These are phyloP conservation scores for Drosophila macrospina DNA, from an alignment of 2,888 invertebrate genomes.

Conservation along the genomic window DNA sequence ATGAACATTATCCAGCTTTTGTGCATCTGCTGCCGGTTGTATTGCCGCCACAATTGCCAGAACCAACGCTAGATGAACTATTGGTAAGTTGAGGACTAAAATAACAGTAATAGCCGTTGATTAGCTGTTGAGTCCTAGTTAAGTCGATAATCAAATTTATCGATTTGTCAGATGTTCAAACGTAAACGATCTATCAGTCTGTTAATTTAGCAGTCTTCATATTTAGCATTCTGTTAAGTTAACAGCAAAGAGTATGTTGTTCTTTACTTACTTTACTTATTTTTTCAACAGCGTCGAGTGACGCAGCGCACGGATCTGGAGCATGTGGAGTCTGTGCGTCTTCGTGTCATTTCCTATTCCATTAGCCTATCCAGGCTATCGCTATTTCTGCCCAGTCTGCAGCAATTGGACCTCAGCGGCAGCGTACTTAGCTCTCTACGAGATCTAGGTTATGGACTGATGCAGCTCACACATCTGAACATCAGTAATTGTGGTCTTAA, in stretches of 20 bases:
- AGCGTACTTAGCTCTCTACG: constrained; percentile 89
- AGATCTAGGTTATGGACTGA: constrained; percentile 89
- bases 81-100: constrained; percentile 85
- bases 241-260: no score
- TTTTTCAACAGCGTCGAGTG: constrained; percentile 82
- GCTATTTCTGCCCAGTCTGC: constrained; percentile 88
- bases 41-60: constrained; percentile 85
- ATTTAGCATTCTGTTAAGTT: no score
- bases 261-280: no score
- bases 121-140: no score
- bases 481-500: constrained; percentile 89
- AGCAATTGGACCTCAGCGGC: constrained; percentile 88
- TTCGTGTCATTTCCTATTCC: constrained; percentile 88
- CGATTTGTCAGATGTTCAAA: background rate
- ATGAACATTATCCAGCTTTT: constrained; percentile 76
- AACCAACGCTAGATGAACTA: constrained; percentile 87
- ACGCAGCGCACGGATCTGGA: constrained; percentile 85
- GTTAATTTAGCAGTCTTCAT: background rate
- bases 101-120: no score
- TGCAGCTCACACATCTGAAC: constrained; percentile 86
- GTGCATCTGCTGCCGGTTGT: constrained; percentile 86
- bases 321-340: constrained; percentile 87
- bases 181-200: background rate
- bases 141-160: no score
- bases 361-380: constrained; percentile 88